phyloP scores from a whole-genome alignment of 2,113 vertebrate species.

The Corvus cornix region DNA sequence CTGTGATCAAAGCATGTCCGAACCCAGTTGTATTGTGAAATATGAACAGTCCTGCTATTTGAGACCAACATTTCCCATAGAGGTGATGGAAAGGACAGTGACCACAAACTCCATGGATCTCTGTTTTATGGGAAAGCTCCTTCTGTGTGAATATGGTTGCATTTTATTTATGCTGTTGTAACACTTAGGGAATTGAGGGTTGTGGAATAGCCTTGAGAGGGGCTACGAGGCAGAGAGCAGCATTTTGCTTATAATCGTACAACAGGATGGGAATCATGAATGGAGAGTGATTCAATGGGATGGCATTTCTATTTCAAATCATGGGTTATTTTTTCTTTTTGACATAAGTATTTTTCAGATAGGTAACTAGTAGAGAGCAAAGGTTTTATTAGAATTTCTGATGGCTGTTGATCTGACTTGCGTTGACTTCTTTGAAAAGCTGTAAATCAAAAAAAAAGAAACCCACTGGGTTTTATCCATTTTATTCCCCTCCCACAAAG shows the following conservation, averaged over 20 bases:
- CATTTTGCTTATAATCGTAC: neutral
- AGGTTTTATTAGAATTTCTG: constrained; percentile 39
- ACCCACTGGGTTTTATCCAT: constrained; percentile 37
- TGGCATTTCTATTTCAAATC: constrained; percentile 41
- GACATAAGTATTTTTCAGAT: constrained; percentile 38
- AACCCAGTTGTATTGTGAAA: constrained; percentile 54
- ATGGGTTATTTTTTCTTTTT: constrained; percentile 48
- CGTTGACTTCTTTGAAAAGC: constrained; percentile 33
- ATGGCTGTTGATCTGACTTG: constrained; percentile 34
- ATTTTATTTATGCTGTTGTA: constrained; percentile 58
- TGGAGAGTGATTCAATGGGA: constrained; percentile 24
- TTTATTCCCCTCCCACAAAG: constrained; percentile 51
- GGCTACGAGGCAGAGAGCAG: constrained; percentile 32
- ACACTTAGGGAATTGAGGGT: constrained; percentile 31
- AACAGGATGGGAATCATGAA: neutral
- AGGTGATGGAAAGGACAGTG: constrained; percentile 42
- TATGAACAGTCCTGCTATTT: constrained; percentile 50
- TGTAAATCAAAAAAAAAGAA: constrained; percentile 45
- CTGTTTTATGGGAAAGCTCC: constrained; percentile 45
- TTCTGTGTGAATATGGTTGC: constrained; percentile 61
- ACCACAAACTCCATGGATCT: constrained; percentile 34
- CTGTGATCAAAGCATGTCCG: constrained; percentile 71
- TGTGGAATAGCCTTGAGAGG: neutral
- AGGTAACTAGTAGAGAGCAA: constrained; percentile 49
- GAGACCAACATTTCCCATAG: constrained; percentile 59